A percentile compares a stretch with the other conserved stretches of the same genome.
phyloP scores from a whole-genome alignment of 2,113 vertebrate species.

The Spheniscus mendiculus region DNA sequence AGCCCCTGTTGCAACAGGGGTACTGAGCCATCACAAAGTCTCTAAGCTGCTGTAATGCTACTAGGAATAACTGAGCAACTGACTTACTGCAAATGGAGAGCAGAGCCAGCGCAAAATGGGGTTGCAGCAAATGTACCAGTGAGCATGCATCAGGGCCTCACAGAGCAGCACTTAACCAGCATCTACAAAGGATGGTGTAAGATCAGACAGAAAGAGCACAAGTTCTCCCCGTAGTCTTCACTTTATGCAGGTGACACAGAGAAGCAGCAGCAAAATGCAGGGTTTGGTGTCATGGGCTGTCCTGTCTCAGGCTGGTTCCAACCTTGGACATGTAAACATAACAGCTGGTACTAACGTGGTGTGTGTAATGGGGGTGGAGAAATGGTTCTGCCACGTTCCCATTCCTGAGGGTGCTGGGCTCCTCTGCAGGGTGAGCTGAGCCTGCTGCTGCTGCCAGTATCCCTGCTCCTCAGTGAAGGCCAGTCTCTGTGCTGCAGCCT shows the following conservation, averaged over 20 bases:
- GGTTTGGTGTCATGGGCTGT: background rate
- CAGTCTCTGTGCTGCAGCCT: background rate
- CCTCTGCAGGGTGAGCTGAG: background rate
- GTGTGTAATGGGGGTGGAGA: background rate
- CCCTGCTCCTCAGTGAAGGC: accelerated
- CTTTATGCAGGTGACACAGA: background rate
- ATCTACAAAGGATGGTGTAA: background rate
- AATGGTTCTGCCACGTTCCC: accelerated
- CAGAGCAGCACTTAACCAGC: background rate
- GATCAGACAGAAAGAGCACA: background rate
- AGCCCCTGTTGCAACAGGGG: background rate
- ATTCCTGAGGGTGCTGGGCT: background rate
- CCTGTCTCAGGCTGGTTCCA: background rate
- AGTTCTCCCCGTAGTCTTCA: background rate
- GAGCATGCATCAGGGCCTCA: background rate
- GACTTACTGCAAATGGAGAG: background rate
- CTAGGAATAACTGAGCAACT: background rate
- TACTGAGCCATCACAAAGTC: background rate
- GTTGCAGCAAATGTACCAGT: background rate
- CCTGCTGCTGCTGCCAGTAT: background rate
- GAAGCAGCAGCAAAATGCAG: background rate
- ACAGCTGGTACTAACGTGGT: background rate
- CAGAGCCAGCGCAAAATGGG: background rate
- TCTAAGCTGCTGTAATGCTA: background rate
- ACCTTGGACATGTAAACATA: accelerated